phyloP scores from a whole-genome alignment of 2,888 invertebrate genomes.

The Lasioglossum zephyrum region DNA sequence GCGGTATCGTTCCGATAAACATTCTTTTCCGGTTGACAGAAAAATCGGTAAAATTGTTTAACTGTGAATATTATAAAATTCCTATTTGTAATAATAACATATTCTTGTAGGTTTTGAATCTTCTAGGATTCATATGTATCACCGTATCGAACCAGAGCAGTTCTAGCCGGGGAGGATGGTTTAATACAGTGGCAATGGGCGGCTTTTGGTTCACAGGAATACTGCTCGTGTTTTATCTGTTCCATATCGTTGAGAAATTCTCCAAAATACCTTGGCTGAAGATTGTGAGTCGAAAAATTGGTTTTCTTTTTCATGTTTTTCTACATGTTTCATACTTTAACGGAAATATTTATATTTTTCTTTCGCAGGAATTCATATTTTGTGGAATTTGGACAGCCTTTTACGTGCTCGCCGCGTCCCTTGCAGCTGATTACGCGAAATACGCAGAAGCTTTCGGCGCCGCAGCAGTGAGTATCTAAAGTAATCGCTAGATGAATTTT shows the following conservation, averaged over 20 bases:
- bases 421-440: constrained; percentile 86
- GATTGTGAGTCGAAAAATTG: constrained; percentile 86
- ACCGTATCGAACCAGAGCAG: constrained; percentile 86
- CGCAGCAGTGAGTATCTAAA: constrained; percentile 88
- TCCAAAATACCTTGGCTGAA: constrained; percentile 94
- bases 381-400: constrained; percentile 90
- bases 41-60: not conserved
- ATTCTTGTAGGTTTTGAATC: constrained; percentile 87
- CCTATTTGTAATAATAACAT: not conserved
- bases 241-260: constrained; percentile 94
- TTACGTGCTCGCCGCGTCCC: constrained; percentile 90
- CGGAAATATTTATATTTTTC: constrained; percentile 38
- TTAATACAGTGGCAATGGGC: constrained; percentile 91
- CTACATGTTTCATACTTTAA: too few relatives aligned
- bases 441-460: constrained; percentile 85
- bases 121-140: constrained; percentile 93
- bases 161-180: constrained; percentile 89
- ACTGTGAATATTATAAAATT: not conserved
- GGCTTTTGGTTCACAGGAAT: constrained; percentile 95
- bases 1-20: not conserved
- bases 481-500: not conserved
- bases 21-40: not conserved
- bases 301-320: not conserved
- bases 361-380: constrained; percentile 89
- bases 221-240: constrained; percentile 91